Percentiles rank a stretch among this genome's conserved stretches.
Evolutionary conservation across 2,888 invertebrate genomes (phyloP).

Genomic region (Troglohyphantes excavatus): DNA sequence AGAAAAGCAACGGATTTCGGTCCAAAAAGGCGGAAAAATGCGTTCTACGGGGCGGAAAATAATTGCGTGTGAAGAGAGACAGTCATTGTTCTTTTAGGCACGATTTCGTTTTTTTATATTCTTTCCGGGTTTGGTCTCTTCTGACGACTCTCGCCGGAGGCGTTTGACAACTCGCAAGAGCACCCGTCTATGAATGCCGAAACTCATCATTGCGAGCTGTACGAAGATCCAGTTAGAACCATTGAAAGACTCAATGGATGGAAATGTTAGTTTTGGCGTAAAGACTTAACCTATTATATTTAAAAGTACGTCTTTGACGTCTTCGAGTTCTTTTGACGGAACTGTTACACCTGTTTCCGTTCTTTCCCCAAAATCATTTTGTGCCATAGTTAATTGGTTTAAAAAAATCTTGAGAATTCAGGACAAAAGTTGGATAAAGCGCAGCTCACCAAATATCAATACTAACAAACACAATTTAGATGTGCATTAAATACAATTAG

Average conservation of each 20-base stretch:
- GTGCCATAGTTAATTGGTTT: no score
- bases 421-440: no score
- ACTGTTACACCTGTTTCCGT: no score
- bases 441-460: no score
- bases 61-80: conserved; percentile 47
- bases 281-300: no score
- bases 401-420: no score
- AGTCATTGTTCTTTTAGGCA: conserved; percentile 45
- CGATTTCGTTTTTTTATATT: conserved; percentile 35
- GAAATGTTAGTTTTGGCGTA: no score
- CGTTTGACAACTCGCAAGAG: conserved; percentile 26
- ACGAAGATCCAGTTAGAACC: conserved; percentile 5
- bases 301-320: no score
- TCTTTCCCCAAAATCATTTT: no score
- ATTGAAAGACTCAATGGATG: not conserved
- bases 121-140: conserved; percentile 56
- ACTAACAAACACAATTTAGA: no score
- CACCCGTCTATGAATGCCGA: conserved; percentile 3
- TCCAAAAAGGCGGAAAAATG: conserved; percentile 33
- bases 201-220: not conserved
- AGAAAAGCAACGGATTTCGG: conserved; percentile 26
- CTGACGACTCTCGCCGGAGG: not conserved
- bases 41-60: conserved; percentile 43
- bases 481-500: no score
- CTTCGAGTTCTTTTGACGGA: no score